Conservation (phyloP, 2,113 vertebrate genomes). For the Pampusana beccarii region DNA sequence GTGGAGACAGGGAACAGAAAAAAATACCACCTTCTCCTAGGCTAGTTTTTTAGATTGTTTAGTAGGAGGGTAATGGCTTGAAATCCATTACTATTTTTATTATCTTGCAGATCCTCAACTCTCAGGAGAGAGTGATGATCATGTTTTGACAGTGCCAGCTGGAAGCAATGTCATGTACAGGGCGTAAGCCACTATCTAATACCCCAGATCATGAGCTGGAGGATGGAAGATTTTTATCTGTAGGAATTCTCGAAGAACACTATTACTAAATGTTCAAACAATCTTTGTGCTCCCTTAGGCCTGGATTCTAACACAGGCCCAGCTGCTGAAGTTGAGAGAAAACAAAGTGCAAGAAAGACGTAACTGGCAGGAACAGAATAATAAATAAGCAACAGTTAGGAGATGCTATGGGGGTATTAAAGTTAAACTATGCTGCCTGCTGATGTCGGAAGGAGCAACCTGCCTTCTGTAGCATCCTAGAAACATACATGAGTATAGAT, state of each 20-base stretch:
- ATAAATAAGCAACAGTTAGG: neutral
- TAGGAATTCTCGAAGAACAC: neutral
- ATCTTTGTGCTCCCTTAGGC: neutral
- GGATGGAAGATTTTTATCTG: neutral
- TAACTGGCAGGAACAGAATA: neutral
- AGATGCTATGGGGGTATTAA: neutral
- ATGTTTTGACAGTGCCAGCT: slow-evolving; percentile 38
- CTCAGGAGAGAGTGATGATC: slow-evolving; percentile 22
- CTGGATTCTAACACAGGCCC: neutral
- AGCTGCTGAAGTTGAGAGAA: neutral
- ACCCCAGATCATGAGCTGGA: neutral
- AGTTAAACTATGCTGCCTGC: neutral
- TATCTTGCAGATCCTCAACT: slow-evolving; percentile 38
- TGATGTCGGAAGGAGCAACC: neutral
- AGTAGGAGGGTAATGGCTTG: slow-evolving; percentile 4
- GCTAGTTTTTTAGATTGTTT: slow-evolving; percentile 40
- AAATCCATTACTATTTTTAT: slow-evolving; percentile 33
- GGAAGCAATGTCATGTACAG: slow-evolving; percentile 44
- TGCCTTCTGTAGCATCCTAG: neutral
- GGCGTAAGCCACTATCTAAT: slow-evolving; percentile 18
- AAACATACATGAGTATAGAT: neutral
- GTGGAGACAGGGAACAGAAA: neutral
- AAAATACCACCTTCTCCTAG: neutral
- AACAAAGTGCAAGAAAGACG: neutral
- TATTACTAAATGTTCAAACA: slow-evolving; percentile 17